Conservation (phyloP, 2,888 invertebrate species). For the Luperina testacea region DNA sequence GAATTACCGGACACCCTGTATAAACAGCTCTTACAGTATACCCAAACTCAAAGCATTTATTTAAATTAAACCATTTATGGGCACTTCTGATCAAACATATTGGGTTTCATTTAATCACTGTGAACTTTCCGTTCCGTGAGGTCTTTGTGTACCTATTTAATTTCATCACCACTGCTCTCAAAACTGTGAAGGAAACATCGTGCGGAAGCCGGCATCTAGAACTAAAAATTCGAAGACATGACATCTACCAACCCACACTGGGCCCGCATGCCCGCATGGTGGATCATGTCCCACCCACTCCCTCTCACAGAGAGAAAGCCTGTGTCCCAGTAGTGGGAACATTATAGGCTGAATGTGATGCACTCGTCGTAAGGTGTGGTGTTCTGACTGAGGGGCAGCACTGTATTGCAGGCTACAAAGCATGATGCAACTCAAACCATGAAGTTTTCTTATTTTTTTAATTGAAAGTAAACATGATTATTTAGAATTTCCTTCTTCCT, state of each 20-base stretch:
- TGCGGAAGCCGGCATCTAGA: no score
- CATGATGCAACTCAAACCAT: not conserved
- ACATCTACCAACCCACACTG: no score
- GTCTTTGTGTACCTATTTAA: no score
- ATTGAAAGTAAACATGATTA: constrained; percentile 24
- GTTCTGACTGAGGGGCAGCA: not conserved
- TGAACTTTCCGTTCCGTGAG: not conserved
- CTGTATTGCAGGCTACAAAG: not conserved
- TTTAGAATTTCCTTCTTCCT: constrained; percentile 38
- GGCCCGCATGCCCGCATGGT: no score
- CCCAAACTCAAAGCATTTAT: not conserved
- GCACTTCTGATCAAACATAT: not conserved
- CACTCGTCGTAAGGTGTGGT: not conserved
- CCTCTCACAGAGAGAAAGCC: not conserved
- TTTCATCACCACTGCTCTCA: no score
- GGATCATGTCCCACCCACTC: not conserved
- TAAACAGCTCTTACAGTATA: no score
- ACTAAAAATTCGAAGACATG: no score
- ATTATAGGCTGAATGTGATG: not conserved
- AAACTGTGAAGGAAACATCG: not conserved
- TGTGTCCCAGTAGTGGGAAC: not conserved
- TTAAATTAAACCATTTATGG: not conserved
- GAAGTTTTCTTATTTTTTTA: not conserved
- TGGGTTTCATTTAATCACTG: not conserved
- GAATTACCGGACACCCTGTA: no score